Conservation (phyloP, 1,140 invertebrate genomes). For the Ladona fulva region DNA sequence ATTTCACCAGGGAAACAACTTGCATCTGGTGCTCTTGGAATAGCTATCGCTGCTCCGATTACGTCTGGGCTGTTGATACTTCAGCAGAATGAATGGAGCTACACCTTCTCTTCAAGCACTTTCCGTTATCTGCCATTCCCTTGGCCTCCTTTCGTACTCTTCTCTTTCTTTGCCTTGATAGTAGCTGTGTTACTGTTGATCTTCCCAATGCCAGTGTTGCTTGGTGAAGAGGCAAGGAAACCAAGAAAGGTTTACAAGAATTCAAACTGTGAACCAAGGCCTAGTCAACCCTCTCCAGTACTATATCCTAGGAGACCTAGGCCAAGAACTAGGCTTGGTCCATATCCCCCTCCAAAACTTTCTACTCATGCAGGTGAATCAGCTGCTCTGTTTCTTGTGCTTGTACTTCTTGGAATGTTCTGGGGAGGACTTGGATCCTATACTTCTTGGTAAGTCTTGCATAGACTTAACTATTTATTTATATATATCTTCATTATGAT, state of each 20-base stretch:
- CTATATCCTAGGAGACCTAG: not conserved
- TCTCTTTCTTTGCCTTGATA: not conserved
- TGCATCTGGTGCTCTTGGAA: not conserved
- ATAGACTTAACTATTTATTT: too few species aligned
- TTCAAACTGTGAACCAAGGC: not conserved
- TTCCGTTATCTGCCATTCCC: not conserved
- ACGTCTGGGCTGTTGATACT: not conserved
- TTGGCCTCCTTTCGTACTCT: not conserved
- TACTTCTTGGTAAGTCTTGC: constrained; percentile 51
- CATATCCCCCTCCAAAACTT: not conserved
- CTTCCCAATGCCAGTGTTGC: not conserved
- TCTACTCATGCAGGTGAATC: constrained; percentile 43
- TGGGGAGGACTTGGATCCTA: constrained; percentile 72
- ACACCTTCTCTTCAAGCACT: not conserved
- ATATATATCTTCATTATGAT: too few species aligned
- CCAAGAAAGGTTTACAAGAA: too few species aligned
- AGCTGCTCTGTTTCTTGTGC: constrained; percentile 53
- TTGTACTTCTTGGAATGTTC: constrained; percentile 60
- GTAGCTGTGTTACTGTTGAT: not conserved
- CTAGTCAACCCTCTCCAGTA: not conserved
- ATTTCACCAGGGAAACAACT: not conserved
- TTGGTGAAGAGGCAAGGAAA: not conserved
- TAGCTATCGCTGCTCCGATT: not conserved
- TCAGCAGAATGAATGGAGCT: not conserved
- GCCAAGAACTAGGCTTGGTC: not conserved